These are phyloP conservation scores for Lucifuga dentata DNA, from an alignment of 2,113 vertebrate species.

Conservation along the genomic window DNA sequence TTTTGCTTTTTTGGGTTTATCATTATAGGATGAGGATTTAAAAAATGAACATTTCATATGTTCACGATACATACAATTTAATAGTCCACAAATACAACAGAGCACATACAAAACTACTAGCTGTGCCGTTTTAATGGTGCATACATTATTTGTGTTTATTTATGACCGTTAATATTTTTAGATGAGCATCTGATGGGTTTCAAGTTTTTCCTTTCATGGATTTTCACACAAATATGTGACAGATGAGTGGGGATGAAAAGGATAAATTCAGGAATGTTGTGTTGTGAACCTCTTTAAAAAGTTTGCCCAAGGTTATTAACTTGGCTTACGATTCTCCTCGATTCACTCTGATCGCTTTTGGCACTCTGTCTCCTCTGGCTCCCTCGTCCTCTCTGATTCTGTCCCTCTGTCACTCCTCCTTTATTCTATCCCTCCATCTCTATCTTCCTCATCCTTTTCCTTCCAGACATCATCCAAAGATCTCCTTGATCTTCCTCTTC, in stretches of 20 bases:
- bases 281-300: neutral
- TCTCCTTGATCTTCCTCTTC: constrained; percentile 33
- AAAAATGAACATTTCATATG: no score
- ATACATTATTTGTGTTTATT: neutral
- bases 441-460: constrained; percentile 43
- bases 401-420: constrained; percentile 46
- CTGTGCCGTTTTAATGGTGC: neutral
- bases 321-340: constrained; percentile 50
- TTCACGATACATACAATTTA: no score
- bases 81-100: no score
- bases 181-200: neutral
- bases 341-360: constrained; percentile 42
- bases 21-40: no score
- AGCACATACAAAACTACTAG: no score
- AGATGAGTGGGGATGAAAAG: constrained; percentile 19
- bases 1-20: no score
- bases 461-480: constrained; percentile 48
- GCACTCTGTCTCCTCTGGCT: constrained; percentile 29
- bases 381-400: constrained; percentile 27
- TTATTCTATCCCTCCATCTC: constrained; percentile 53
- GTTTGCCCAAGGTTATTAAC: constrained; percentile 45
- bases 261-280: constrained; percentile 13
- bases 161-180: neutral
- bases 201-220: constrained; percentile 13
- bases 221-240: constrained; percentile 30